phyloP scores from a whole-genome alignment of 2,113 vertebrate genomes.

The Dasypus novemcinctus region DNA sequence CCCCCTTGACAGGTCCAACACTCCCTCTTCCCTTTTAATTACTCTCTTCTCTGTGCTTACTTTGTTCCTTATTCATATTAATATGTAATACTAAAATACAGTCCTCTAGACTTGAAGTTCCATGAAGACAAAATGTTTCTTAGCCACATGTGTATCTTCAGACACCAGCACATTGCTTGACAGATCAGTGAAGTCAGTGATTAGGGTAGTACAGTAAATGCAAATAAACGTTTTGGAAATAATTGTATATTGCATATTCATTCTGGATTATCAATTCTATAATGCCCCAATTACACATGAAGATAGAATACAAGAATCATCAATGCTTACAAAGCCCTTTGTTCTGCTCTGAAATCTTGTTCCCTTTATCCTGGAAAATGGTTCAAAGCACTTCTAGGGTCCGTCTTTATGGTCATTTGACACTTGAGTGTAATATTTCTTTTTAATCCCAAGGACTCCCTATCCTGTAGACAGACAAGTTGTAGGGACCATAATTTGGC shows the following conservation, averaged over 20 bases:
- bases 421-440: neutral
- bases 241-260: neutral
- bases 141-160: neutral
- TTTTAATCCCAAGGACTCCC: neutral
- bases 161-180: neutral
- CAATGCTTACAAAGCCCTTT: neutral
- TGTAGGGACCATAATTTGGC: neutral
- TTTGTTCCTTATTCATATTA: neutral
- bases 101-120: neutral
- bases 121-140: neutral
- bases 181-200: neutral
- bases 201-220: neutral
- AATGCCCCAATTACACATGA: neutral
- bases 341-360: too few relatives aligned
- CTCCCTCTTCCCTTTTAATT: neutral
- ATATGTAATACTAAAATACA: neutral
- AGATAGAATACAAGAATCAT: neutral
- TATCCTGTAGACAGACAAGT: neutral
- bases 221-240: conserved; percentile 8
- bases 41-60: neutral
- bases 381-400: neutral
- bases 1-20: neutral
- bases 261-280: neutral
- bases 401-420: neutral
- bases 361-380: conserved; percentile 2